Evolutionary conservation across 2,797 vertebrate species (phyloP).

Genomic region (Heliangelus exortis): DNA sequence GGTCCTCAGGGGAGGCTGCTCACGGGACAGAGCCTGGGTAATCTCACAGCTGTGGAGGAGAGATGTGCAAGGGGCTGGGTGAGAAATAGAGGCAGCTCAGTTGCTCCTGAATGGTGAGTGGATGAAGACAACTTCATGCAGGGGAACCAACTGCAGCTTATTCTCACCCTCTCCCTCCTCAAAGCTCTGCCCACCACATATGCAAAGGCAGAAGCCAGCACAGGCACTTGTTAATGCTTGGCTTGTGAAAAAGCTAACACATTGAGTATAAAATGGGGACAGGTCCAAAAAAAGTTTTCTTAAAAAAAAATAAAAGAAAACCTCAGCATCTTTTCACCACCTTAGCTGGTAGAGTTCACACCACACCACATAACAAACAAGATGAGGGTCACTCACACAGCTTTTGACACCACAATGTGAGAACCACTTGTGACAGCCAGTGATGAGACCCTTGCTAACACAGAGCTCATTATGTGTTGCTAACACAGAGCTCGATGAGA

Average conservation of each 20-base stretch:
- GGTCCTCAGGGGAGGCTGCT: not conserved
- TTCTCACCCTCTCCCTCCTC: not conserved
- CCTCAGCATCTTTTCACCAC: not conserved
- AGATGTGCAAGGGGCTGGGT: not conserved
- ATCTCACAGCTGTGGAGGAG: not conserved
- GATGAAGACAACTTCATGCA: accelerated
- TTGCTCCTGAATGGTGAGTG: not conserved
- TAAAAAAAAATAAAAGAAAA: not conserved
- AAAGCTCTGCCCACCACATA: not conserved
- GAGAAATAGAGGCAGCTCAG: not conserved
- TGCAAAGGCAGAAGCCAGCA: not conserved
- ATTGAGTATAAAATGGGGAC: not conserved
- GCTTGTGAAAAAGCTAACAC: accelerated
- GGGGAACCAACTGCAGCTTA: not conserved
- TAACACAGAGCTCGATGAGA: not conserved
- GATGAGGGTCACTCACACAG: not conserved
- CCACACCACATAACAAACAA: not conserved
- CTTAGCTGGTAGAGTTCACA: not conserved
- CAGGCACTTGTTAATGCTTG: accelerated
- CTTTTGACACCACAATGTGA: not conserved
- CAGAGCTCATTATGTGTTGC: not conserved
- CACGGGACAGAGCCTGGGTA: not conserved
- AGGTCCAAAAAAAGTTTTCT: not conserved
- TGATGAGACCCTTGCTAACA: not conserved
- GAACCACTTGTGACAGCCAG: not conserved